These are phyloP conservation scores for Rhinogobius similis DNA, from an alignment of 2,113 vertebrate species.

Conservation along the genomic window DNA sequence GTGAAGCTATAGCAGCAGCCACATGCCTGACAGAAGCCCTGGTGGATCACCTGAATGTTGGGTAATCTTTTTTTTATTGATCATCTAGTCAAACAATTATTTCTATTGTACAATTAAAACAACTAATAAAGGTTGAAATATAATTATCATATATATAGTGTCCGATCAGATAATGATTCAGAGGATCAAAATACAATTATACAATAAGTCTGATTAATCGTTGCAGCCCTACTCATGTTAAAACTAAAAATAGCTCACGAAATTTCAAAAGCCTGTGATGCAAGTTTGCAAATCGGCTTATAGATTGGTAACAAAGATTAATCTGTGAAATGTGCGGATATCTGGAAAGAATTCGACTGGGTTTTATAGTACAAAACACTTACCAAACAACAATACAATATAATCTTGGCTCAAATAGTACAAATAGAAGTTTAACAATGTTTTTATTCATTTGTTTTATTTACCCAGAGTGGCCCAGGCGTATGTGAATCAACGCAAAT, in stretches of 20 bases:
- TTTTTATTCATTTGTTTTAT: not conserved
- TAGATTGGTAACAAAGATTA: constrained; percentile 22
- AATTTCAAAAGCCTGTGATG: constrained; percentile 25
- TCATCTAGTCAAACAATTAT: too few species aligned
- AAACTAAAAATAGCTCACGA: constrained; percentile 13
- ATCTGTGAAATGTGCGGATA: constrained; percentile 10
- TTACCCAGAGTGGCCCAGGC: constrained; percentile 88
- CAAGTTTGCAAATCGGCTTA: constrained; percentile 47
- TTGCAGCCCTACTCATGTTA: not conserved
- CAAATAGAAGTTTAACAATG: too few species aligned
- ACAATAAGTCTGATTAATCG: not conserved
- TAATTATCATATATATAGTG: too few species aligned
- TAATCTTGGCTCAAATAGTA: not conserved
- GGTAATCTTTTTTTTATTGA: too few species aligned
- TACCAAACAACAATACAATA: not conserved
- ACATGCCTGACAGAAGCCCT: constrained; percentile 90
- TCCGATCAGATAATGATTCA: too few species aligned
- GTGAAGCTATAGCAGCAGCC: constrained; percentile 89
- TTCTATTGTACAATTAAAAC: too few species aligned
- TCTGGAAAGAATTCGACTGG: not conserved
- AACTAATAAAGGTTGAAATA: too few species aligned
- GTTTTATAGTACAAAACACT: not conserved
- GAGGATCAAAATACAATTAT: too few species aligned
- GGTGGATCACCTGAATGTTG: constrained; percentile 93
- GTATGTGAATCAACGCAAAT: constrained; percentile 93